Evolutionary conservation across 53 echinoderm and acorn worm genomes (phyloP).

Genomic region (Paracentrotus lividus): DNA sequence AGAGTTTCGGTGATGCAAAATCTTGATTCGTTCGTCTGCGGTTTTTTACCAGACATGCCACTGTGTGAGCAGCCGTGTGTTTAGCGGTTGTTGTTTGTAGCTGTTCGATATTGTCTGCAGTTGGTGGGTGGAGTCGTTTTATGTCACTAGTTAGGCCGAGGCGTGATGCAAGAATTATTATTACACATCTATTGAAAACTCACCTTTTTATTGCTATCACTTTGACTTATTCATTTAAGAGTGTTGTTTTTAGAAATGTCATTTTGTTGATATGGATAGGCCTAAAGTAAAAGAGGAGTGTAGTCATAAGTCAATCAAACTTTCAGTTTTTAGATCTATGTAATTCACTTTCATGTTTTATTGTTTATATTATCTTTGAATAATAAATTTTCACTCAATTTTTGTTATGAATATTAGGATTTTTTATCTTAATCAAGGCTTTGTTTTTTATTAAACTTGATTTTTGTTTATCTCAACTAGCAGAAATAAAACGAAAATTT

Average conservation of each 20-base stretch:
- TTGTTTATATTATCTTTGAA: no score
- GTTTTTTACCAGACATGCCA: not conserved
- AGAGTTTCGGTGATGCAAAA: conserved; percentile 17
- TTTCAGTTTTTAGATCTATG: no score
- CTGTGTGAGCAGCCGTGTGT: not conserved
- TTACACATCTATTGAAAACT: not conserved
- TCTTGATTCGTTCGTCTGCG: not conserved
- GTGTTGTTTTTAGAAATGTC: not conserved
- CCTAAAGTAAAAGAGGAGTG: no score
- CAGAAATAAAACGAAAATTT: no score
- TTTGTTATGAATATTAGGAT: no score
- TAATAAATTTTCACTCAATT: no score
- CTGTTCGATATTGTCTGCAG: not conserved
- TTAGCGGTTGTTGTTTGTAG: not conserved
- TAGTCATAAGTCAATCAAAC: no score
- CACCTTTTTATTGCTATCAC: not conserved
- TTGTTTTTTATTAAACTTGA: no score
- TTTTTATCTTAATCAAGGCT: no score
- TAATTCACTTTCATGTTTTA: no score
- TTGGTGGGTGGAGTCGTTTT: conserved; percentile 27
- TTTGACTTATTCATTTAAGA: not conserved
- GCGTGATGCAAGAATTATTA: not conserved
- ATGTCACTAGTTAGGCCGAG: not conserved
- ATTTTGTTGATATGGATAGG: no score
- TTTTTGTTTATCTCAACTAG: no score